These are phyloP conservation scores for Megaceryle alcyon DNA, from an alignment of 2,797 vertebrate genomes.

Conservation along the genomic window DNA sequence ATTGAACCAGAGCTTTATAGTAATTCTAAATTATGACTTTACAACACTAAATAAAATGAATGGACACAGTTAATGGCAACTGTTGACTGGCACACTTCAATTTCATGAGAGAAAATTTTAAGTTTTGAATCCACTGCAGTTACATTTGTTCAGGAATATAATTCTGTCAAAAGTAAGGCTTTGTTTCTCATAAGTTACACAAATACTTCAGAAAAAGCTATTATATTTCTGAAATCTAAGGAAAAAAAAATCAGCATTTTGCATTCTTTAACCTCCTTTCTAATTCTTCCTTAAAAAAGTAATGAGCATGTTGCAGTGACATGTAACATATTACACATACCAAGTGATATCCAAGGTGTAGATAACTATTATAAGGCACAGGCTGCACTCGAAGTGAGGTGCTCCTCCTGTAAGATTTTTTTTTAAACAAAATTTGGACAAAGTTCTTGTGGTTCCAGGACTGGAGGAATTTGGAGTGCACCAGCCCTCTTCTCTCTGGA, in stretches of 20 bases:
- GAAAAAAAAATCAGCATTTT: background rate
- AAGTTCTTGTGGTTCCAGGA: background rate
- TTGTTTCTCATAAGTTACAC: background rate
- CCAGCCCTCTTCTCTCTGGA: background rate
- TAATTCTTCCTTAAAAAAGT: background rate
- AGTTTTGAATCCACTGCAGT: background rate
- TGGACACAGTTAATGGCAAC: background rate
- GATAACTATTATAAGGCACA: background rate
- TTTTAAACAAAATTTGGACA: background rate
- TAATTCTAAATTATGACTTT: background rate
- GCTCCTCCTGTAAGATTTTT: background rate
- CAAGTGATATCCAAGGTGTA: background rate
- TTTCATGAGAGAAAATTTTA: constrained; percentile 9
- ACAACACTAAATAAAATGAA: background rate
- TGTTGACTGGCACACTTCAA: background rate
- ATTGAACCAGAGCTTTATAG: background rate
- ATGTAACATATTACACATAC: background rate
- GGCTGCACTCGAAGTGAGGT: background rate
- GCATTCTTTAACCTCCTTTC: background rate
- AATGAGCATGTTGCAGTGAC: background rate
- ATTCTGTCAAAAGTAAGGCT: background rate
- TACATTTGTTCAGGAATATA: background rate
- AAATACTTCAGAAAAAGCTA: background rate
- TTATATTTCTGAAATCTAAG: background rate
- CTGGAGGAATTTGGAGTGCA: background rate